A percentile compares a stretch with the other conserved stretches of the same genome.
These are phyloP conservation scores for Elegia similella DNA, from an alignment of 2,888 invertebrate species.

Conservation along the genomic window DNA sequence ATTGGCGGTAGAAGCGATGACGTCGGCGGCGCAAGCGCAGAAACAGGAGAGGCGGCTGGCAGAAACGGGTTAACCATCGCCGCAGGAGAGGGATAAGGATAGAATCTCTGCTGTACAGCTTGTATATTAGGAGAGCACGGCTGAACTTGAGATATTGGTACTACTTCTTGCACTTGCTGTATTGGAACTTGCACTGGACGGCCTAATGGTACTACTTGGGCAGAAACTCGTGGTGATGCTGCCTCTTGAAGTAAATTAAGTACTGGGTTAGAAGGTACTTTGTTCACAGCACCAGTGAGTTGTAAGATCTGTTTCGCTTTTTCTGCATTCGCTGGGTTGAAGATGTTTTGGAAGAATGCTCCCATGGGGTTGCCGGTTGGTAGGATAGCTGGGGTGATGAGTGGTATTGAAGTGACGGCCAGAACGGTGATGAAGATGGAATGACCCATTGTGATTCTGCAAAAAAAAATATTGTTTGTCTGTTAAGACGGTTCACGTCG, in stretches of 20 bases:
- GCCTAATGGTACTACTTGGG: not conserved
- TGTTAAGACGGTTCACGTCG: too few relatives aligned
- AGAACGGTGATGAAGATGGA: not conserved
- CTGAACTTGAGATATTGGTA: constrained; percentile 21
- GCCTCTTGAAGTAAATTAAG: constrained; percentile 18
- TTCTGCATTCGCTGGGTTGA: constrained; percentile 23
- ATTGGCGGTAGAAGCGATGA: constrained; percentile 42
- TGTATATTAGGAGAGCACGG: not conserved
- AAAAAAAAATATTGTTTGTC: not conserved
- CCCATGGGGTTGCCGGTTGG: constrained; percentile 5
- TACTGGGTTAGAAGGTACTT: not conserved
- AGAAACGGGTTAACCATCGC: constrained; percentile 38
- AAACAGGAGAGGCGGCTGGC: constrained; percentile 52
- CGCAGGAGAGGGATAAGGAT: constrained; percentile 24
- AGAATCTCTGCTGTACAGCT: not conserved
- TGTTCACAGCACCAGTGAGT: constrained; percentile 16
- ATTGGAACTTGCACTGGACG: constrained; percentile 8
- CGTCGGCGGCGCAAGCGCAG: constrained; percentile 39
- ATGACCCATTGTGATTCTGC: not conserved
- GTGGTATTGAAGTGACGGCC: not conserved
- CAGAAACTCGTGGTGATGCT: constrained; percentile 18
- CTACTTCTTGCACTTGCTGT: not conserved
- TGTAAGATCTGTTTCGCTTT: constrained; percentile 20
- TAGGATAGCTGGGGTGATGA: constrained; percentile 2
- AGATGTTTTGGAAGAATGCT: constrained; percentile 23